Conservation (phyloP, 2,888 invertebrate genomes). For the Epirrhoe tristata region DNA sequence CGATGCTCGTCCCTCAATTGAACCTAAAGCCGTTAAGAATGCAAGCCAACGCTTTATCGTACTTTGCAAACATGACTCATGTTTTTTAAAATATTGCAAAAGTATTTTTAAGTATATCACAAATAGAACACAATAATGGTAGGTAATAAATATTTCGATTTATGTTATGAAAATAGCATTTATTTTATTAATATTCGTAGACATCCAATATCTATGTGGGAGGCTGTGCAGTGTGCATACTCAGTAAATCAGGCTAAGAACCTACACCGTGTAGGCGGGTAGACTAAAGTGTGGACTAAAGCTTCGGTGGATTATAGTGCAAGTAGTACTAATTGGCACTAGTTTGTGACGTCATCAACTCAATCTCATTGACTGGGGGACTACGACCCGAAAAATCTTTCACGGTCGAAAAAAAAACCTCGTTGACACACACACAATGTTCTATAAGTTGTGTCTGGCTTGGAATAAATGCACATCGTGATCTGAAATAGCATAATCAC, state of each 20-base stretch:
- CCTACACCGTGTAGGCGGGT: slow-evolving; percentile 13
- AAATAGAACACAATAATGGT: not conserved
- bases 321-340: not conserved
- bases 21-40: no score
- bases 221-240: slow-evolving; percentile 8
- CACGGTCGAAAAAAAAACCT: no score
- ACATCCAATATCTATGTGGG: slow-evolving; percentile 1
- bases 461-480: no score
- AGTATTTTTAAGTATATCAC: not conserved
- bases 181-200: slow-evolving; percentile 1
- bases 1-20: no score
- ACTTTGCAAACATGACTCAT: no score
- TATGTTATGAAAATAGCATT: slow-evolving; percentile 3
- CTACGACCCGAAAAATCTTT: no score
- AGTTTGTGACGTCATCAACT: not conserved
- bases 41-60: no score
- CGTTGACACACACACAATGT: no score
- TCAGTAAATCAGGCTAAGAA: slow-evolving; percentile 15
- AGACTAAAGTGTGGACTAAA: slow-evolving; percentile 4
- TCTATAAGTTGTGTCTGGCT: no score
- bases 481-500: no score
- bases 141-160: not conserved
- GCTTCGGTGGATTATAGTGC: slow-evolving; percentile 1
- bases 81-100: no score
- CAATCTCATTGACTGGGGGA: no score